Percentiles rank a stretch among this genome's conserved stretches.
Conservation (phyloP, 2,888 invertebrate species). For the Anthrax anthrax region DNA sequence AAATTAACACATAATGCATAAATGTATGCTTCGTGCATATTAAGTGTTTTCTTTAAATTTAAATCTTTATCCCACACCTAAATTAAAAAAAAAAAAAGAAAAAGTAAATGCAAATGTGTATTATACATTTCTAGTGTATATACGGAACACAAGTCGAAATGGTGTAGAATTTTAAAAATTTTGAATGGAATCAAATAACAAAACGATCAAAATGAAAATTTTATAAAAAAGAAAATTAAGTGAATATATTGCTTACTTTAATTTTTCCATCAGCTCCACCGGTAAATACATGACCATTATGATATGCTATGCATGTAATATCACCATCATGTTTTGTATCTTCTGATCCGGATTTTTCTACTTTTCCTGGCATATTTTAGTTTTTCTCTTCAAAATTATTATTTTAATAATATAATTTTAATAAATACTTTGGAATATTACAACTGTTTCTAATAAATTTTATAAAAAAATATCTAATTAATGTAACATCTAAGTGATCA, state of each 20-base stretch:
- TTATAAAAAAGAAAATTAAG: too few species aligned
- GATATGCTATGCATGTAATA: conserved; percentile 24
- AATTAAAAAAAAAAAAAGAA: not conserved
- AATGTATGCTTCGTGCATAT: conserved; percentile 29
- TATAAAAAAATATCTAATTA: too few species aligned
- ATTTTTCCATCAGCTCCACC: conserved; percentile 35
- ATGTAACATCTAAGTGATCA: too few species aligned
- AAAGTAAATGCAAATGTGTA: not conserved
- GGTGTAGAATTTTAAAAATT: not conserved
- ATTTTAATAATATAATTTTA: too few species aligned
- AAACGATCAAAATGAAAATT: too few species aligned
- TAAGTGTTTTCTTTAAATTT: conserved; percentile 23
- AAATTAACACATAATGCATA: conserved; percentile 27
- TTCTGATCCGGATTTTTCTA: not conserved
- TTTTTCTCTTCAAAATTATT: too few species aligned
- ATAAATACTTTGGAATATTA: too few species aligned
- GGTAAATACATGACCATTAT: conserved; percentile 24
- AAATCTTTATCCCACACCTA: conserved; percentile 31
- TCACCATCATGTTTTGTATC: conserved; percentile 29
- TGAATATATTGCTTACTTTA: conserved; percentile 21
- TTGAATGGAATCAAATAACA: too few species aligned
- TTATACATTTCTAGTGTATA: too few species aligned
- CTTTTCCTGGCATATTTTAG: not conserved
- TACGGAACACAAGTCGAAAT: too few species aligned
- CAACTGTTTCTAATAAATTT: too few species aligned